Conservation (phyloP, 2,113 vertebrate species). For the Urocolius indicus region DNA sequence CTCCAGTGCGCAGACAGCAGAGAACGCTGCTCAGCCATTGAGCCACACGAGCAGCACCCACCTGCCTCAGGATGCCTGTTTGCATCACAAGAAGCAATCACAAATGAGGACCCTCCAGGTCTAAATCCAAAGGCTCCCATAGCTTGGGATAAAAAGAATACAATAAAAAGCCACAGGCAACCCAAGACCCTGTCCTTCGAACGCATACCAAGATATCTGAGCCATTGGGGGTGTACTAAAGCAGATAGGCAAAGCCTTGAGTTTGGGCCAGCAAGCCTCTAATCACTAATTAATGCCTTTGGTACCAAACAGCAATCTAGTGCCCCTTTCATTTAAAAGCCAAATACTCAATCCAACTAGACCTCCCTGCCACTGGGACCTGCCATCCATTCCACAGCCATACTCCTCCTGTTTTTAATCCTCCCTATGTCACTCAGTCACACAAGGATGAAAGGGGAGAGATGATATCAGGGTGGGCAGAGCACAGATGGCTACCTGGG, state of each 20-base stretch:
- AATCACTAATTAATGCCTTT: not conserved
- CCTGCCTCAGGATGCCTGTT: not conserved
- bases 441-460: not conserved
- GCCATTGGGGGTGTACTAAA: not conserved
- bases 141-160: not conserved
- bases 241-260: not conserved
- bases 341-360: not conserved
- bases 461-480: not conserved
- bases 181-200: not conserved
- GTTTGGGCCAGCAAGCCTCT: not conserved
- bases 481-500: not conserved
- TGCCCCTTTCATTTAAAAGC: not conserved
- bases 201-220: not conserved
- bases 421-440: not conserved
- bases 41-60: fast-evolving
- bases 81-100: not conserved
- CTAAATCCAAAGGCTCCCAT: not conserved
- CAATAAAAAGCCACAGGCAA: not conserved
- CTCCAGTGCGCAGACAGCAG: not conserved
- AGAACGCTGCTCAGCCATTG: slow-evolving; percentile 13
- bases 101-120: not conserved
- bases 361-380: not conserved
- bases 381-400: not conserved
- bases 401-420: not conserved
- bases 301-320: not conserved